phyloP scores from a whole-genome alignment of 2,113 vertebrate species.

The Holacanthus passer region DNA sequence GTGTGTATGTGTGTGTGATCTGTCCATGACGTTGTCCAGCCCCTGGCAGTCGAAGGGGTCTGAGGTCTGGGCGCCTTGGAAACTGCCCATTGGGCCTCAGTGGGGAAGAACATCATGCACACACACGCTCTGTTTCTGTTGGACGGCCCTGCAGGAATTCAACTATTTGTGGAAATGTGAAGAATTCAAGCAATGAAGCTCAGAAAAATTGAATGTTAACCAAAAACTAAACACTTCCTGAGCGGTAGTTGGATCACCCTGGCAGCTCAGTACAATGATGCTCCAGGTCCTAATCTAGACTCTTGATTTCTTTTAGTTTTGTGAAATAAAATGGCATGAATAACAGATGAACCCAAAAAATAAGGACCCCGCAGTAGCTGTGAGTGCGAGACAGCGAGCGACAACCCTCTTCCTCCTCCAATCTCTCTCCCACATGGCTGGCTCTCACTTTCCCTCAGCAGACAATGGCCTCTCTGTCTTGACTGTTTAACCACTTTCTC shows the following conservation, averaged over 20 bases:
- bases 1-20: constrained; percentile 20
- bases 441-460: constrained; percentile 54
- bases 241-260: constrained; percentile 43
- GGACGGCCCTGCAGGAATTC: constrained; percentile 76
- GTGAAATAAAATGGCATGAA: neutral
- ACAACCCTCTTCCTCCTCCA: constrained; percentile 42
- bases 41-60: constrained; percentile 61
- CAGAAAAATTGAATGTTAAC: constrained; percentile 70
- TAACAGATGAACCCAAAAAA: constrained; percentile 33
- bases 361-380: constrained; percentile 14
- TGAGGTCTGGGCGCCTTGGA: constrained; percentile 73
- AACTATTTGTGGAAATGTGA: constrained; percentile 85
- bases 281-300: neutral
- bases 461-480: constrained; percentile 72
- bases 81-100: constrained; percentile 72
- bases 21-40: constrained; percentile 59
- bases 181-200: constrained; percentile 83
- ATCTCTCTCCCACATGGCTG: constrained; percentile 61
- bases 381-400: constrained; percentile 27
- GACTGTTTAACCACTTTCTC: constrained; percentile 60
- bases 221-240: constrained; percentile 69
- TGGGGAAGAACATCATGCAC: constrained; percentile 64
- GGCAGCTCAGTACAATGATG: constrained; percentile 11
- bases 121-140: constrained; percentile 81
- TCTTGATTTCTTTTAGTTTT: constrained; percentile 24